phyloP scores from a whole-genome alignment of 1,140 invertebrate species.

The Delia radicum region DNA sequence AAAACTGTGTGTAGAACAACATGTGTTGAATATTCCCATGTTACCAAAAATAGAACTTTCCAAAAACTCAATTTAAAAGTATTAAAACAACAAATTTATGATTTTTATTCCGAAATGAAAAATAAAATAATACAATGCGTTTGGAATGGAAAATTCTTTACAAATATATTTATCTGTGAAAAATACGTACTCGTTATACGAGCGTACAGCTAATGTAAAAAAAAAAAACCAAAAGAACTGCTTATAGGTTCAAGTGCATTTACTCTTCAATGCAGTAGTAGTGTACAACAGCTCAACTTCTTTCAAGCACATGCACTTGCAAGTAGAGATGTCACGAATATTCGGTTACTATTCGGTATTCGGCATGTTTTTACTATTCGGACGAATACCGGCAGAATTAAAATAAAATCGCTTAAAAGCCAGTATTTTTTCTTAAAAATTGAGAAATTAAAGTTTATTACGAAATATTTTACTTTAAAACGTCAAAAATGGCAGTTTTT shows the following conservation, averaged over 20 bases:
- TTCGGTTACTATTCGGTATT: too few species aligned
- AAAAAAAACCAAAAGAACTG: background rate
- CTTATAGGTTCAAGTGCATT: background rate
- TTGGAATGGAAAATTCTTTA: background rate
- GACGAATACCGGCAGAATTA: too few species aligned
- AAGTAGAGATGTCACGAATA: too few species aligned
- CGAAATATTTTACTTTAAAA: too few species aligned
- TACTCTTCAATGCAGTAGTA: background rate
- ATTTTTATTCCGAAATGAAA: background rate
- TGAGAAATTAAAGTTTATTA: too few species aligned
- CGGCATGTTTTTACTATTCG: too few species aligned
- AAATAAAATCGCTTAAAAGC: too few species aligned
- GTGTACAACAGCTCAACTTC: background rate
- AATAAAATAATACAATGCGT: too few species aligned
- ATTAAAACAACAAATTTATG: background rate
- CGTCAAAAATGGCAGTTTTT: too few species aligned
- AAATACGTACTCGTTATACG: background rate
- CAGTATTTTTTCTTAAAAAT: too few species aligned
- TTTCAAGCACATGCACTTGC: background rate
- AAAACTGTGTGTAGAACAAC: background rate
- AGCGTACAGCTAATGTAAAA: background rate
- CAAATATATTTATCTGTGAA: background rate
- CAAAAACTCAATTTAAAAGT: background rate
- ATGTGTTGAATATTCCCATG: slow-evolving; percentile 13
- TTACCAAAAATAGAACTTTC: background rate